Evolutionary conservation across 53 echinoderm and acorn worm genomes (phyloP).

Genomic region (Pentamera pediparva): DNA sequence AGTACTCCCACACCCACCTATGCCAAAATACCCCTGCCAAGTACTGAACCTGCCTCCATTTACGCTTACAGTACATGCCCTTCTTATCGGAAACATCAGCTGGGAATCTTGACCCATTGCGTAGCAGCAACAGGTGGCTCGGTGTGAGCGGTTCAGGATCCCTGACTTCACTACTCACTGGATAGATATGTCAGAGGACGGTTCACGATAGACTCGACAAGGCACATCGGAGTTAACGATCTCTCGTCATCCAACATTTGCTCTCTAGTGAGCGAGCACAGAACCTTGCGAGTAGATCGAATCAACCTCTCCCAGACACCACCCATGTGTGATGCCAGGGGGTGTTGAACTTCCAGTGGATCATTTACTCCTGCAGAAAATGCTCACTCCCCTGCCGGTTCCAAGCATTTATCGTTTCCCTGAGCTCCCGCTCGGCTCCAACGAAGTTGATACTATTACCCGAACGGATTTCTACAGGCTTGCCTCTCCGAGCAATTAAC

Average conservation of each 20-base stretch:
- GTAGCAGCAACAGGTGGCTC: conserved; percentile 55
- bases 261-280: conserved; percentile 47
- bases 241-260: conserved; percentile 44
- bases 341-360: neutral
- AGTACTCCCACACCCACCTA: conserved; percentile 43
- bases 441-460: conserved; percentile 62
- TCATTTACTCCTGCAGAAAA: neutral
- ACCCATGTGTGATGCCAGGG: neutral
- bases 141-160: conserved; percentile 56
- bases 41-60: conserved; percentile 50
- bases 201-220: conserved; percentile 55
- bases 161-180: conserved; percentile 36
- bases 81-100: conserved; percentile 40
- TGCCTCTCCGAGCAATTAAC: conserved; percentile 41
- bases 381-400: conserved; percentile 4
- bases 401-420: conserved; percentile 9
- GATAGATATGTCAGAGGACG: conserved; percentile 60
- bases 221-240: conserved; percentile 40
- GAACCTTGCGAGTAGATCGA: neutral
- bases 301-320: neutral
- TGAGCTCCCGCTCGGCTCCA: conserved; percentile 52
- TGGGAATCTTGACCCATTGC: conserved; percentile 32
- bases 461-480: conserved; percentile 27
- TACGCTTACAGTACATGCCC: conserved; percentile 34
- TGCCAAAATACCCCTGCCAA: conserved; percentile 43